Evolutionary conservation across 2,888 invertebrate species (phyloP).

Genomic region (Drosophila borealis): DNA sequence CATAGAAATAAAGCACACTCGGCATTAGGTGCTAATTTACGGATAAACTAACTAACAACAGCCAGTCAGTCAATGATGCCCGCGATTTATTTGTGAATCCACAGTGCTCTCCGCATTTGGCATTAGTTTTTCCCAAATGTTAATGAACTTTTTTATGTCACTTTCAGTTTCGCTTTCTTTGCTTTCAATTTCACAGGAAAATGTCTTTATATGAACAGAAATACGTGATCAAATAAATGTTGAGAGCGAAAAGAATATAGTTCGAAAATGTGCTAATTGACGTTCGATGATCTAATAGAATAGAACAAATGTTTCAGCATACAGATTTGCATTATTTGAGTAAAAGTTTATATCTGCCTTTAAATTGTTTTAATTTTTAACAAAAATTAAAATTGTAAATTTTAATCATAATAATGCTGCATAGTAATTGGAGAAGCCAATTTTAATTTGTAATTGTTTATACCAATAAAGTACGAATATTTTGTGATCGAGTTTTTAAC

Average conservation of each 20-base stretch:
- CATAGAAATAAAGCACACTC: slow-evolving; percentile 9
- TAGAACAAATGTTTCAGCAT: slow-evolving; percentile 11
- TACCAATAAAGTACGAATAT: too few species aligned
- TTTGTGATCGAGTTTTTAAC: not conserved
- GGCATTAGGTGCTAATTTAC: slow-evolving; percentile 68
- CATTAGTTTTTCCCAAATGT: slow-evolving; percentile 31
- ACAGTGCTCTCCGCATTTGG: not conserved
- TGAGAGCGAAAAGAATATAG: slow-evolving; percentile 11
- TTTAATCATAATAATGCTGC: not conserved
- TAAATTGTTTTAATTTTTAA: slow-evolving; percentile 14
- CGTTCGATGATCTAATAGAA: slow-evolving; percentile 1
- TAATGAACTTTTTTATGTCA: slow-evolving; percentile 66
- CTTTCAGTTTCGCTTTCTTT: slow-evolving; percentile 47
- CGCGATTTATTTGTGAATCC: slow-evolving; percentile 1
- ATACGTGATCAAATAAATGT: slow-evolving; percentile 14
- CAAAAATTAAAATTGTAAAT: not conserved
- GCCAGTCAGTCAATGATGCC: slow-evolving; percentile 29
- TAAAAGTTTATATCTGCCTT: slow-evolving; percentile 1
- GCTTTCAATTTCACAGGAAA: slow-evolving; percentile 15
- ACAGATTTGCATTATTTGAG: slow-evolving; percentile 6
- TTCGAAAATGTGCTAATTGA: slow-evolving; percentile 47
- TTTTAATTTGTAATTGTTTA: too few species aligned
- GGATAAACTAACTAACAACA: slow-evolving; percentile 23
- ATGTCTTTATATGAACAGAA: not conserved
- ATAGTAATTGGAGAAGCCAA: not conserved